Percentiles rank a stretch among this genome's conserved stretches.
These are phyloP conservation scores for Peromyscus leucopus DNA, from an alignment of 2,113 vertebrate species.

Conservation along the genomic window DNA sequence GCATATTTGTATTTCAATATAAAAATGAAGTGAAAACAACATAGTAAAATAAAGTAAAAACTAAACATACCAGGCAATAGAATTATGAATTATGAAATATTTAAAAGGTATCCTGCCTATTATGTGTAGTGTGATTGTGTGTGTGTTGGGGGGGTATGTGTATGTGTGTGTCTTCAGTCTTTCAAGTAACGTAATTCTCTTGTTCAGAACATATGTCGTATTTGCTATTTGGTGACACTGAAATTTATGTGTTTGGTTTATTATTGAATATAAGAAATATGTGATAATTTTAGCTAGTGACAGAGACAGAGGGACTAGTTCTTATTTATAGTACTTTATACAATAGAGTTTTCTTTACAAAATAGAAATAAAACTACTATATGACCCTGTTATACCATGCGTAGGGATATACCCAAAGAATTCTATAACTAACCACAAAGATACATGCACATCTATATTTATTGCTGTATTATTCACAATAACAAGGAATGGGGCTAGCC, in stretches of 20 bases:
- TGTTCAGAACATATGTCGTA: not conserved
- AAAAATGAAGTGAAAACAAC: conserved; percentile 74
- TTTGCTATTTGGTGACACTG: not conserved
- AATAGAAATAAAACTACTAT: not conserved
- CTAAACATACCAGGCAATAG: conserved; percentile 38
- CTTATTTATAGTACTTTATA: not conserved
- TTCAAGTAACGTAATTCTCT: not conserved
- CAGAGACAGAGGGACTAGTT: not conserved
- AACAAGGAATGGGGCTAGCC: not conserved
- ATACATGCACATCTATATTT: not conserved
- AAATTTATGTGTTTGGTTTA: conserved; percentile 44
- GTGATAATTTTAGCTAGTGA: not conserved
- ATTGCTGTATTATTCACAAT: not conserved
- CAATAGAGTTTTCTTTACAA: not conserved
- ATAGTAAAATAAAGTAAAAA: conserved; percentile 75
- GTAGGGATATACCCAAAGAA: not conserved
- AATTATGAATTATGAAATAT: conserved; percentile 12
- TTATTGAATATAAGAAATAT: conserved; percentile 33
- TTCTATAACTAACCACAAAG: not conserved
- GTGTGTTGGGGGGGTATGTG: not conserved
- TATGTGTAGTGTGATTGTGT: not conserved
- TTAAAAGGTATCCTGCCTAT: conserved; percentile 42
- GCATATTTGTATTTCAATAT: conserved; percentile 86
- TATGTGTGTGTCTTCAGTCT: not conserved
- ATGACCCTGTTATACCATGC: no score